These are phyloP conservation scores for Pelobates cultripes DNA, from an alignment of 2,797 vertebrate species.

Conservation along the genomic window DNA sequence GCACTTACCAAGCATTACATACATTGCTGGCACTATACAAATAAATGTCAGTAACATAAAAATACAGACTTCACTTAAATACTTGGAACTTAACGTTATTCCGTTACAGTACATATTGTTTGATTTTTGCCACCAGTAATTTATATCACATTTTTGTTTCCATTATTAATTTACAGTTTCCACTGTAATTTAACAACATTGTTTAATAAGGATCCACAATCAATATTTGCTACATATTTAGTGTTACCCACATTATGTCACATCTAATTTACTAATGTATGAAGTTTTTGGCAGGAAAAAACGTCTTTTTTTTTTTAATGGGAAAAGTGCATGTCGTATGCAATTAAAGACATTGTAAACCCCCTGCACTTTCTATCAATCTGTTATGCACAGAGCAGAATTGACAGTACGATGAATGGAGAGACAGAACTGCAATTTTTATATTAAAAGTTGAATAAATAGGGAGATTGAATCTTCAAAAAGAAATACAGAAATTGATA, in stretches of 20 bases:
- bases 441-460: not conserved
- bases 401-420: conserved; percentile 1
- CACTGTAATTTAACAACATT: too few relatives aligned
- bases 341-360: conserved; percentile 1
- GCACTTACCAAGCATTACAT: too few relatives aligned
- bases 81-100: too few relatives aligned
- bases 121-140: too few relatives aligned
- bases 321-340: not conserved
- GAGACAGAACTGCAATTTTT: not conserved
- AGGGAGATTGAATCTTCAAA: not conserved
- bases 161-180: too few relatives aligned
- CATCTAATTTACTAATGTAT: not conserved
- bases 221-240: not conserved
- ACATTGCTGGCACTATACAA: too few relatives aligned
- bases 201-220: too few relatives aligned
- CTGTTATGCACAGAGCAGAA: not conserved
- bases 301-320: not conserved
- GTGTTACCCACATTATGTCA: not conserved
- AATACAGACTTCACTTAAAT: too few relatives aligned
- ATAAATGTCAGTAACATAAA: too few relatives aligned
- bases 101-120: too few relatives aligned
- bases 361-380: not conserved
- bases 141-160: too few relatives aligned
- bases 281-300: not conserved
- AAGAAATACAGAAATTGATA: not conserved